These are phyloP conservation scores for Cherax destructor DNA, from an alignment of 1,140 invertebrate species.

Conservation along the genomic window DNA sequence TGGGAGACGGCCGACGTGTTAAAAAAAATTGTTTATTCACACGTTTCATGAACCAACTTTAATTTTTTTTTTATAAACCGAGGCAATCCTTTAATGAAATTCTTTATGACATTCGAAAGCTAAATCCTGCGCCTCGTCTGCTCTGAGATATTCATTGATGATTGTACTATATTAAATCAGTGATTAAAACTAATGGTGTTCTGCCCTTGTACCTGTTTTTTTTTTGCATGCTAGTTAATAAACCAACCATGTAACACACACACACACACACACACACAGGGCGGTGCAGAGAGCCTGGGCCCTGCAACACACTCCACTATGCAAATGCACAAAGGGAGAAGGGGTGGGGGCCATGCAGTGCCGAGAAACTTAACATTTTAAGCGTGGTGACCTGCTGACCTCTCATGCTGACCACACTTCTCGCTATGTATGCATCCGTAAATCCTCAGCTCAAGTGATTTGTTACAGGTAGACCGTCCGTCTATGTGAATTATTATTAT, in stretches of 20 bases:
- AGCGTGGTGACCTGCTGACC: slow-evolving; percentile 6
- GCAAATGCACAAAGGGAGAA: neutral
- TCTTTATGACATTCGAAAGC: no score
- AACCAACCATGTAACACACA: neutral
- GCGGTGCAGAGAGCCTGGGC: neutral
- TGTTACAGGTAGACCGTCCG: neutral
- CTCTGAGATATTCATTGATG: no score
- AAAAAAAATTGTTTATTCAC: no score
- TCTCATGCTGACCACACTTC: neutral
- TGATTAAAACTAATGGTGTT: no score
- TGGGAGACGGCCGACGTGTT: no score
- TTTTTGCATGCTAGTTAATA: no score
- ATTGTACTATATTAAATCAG: no score
- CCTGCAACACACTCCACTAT: neutral
- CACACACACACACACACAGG: neutral
- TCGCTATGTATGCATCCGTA: neutral
- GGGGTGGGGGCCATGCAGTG: neutral
- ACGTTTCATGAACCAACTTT: no score
- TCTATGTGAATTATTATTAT: neutral
- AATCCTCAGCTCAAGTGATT: neutral
- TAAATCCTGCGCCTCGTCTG: no score
- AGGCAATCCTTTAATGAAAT: no score
- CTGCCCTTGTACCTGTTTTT: no score
- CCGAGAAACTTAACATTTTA: neutral
- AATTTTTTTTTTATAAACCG: no score